Evolutionary conservation across 2,797 vertebrate species (phyloP).

Genomic region (Falco concolor): DNA sequence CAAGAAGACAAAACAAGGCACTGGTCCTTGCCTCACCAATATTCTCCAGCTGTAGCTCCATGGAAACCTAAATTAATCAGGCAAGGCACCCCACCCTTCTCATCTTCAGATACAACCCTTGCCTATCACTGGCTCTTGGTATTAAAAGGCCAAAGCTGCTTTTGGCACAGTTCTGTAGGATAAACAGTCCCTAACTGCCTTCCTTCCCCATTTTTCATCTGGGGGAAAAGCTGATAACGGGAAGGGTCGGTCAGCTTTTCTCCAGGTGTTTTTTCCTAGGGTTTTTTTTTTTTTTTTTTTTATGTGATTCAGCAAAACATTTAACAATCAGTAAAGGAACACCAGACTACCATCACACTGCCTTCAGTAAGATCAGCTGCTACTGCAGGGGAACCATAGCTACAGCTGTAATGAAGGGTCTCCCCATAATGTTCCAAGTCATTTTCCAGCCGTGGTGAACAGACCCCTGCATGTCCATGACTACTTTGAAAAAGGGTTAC

Average conservation of each 20-base stretch:
- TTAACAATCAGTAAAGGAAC: not conserved
- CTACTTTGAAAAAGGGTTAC: not conserved
- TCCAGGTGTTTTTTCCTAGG: not conserved
- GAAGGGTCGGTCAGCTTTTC: not conserved
- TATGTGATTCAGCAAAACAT: not conserved
- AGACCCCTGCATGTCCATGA: not conserved
- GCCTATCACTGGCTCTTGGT: not conserved
- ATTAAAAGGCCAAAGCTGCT: not conserved
- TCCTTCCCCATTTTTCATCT: not conserved
- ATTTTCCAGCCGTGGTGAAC: not conserved
- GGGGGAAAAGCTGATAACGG: not conserved
- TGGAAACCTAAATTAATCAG: not conserved
- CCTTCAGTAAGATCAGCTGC: not conserved
- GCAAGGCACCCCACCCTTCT: not conserved
- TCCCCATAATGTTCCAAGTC: not conserved
- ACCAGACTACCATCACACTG: not conserved
- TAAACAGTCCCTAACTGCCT: not conserved
- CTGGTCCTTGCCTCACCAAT: not conserved
- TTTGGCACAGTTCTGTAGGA: not conserved
- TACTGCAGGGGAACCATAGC: not conserved
- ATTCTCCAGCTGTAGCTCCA: not conserved
- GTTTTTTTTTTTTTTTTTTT: not conserved
- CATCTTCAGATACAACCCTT: not conserved
- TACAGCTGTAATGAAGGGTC: not conserved
- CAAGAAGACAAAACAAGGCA: not conserved